Evolutionary conservation across 2,113 vertebrate species (phyloP).

Genomic region (Actenoides hombroni): DNA sequence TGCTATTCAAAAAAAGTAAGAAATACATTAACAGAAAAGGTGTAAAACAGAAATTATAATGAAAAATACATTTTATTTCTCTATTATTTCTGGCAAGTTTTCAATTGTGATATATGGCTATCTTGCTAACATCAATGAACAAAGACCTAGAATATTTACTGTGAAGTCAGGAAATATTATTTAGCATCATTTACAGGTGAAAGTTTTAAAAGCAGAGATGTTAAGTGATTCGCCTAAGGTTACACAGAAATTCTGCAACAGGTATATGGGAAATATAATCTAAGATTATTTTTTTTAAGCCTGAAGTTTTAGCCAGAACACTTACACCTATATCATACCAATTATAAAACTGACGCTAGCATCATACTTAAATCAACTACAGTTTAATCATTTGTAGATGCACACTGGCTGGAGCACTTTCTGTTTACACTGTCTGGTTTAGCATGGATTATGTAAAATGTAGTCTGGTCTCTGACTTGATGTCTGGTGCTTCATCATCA

Average conservation of each 20-base stretch:
- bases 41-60: neutral
- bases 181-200: neutral
- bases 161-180: neutral
- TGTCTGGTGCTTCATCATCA: neutral
- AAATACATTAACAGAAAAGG: neutral
- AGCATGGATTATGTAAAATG: fast-evolving
- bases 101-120: neutral
- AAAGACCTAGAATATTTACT: neutral
- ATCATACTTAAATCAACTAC: neutral
- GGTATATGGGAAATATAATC: neutral
- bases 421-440: neutral
- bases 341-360: neutral
- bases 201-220: neutral
- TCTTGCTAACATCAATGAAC: neutral
- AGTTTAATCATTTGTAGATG: neutral
- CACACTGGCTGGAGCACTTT: neutral
- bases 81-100: neutral
- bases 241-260: neutral
- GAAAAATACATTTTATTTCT: neutral
- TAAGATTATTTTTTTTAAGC: neutral
- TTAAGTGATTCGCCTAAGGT: neutral
- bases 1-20: neutral
- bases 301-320: neutral
- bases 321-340: neutral
- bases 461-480: neutral